phyloP scores from a whole-genome alignment of 1,140 invertebrate genomes.

The Pseudachorutes palmiensis region DNA sequence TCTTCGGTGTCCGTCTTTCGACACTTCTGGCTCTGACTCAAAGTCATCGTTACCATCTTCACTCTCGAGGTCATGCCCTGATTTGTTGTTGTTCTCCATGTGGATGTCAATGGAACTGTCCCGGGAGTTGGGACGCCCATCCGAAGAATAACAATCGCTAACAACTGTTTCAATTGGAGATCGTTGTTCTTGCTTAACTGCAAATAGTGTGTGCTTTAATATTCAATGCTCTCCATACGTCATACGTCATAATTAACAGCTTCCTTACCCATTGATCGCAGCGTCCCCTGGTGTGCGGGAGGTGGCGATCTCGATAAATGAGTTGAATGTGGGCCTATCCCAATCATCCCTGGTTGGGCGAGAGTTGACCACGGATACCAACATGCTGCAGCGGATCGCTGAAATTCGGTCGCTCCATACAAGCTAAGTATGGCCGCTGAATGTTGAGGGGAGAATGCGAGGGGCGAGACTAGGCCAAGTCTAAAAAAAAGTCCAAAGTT shows the following conservation, averaged over 20 bases:
- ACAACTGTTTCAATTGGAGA: slow-evolving; percentile 30
- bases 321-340: slow-evolving; percentile 27
- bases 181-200: slow-evolving; percentile 31
- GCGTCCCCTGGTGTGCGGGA: slow-evolving; percentile 37
- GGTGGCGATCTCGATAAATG: slow-evolving; percentile 32
- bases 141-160: slow-evolving; percentile 35
- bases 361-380: slow-evolving; percentile 38
- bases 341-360: slow-evolving; percentile 28
- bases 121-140: slow-evolving; percentile 36
- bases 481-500: too few relatives aligned
- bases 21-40: slow-evolving; percentile 29
- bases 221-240: background rate
- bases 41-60: slow-evolving; percentile 35
- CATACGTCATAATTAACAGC: background rate
- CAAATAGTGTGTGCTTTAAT: too few relatives aligned
- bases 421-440: slow-evolving; percentile 37
- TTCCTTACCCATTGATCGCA: slow-evolving; percentile 33
- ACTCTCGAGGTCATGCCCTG: slow-evolving; percentile 28
- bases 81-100: slow-evolving; percentile 20
- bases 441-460: slow-evolving; percentile 37
- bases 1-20: background rate
- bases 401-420: slow-evolving; percentile 36
- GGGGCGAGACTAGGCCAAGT: slow-evolving; percentile 34
- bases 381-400: slow-evolving; percentile 34
- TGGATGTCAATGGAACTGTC: slow-evolving; percentile 36